Evolutionary conservation across 2,797 vertebrate genomes (phyloP), one percentile per base, ranked within the genome.

Genomic region (Natrix natrix): DNA sequence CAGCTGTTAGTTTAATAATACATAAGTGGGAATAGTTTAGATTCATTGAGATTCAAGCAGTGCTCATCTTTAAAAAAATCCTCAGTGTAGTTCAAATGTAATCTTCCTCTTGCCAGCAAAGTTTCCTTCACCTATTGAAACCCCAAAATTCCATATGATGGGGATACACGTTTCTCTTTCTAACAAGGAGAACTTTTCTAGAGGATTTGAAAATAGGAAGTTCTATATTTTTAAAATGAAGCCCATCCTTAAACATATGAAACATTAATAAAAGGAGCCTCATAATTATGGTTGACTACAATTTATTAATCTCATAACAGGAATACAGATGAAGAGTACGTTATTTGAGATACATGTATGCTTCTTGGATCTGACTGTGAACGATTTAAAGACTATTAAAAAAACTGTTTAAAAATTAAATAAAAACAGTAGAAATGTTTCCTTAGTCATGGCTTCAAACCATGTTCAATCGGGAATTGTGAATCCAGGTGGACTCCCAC

Each of bases 241-340:
- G 37, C 86, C 37, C 54, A 54, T 88, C 32, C 59, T 28, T 37
- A 86, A 43, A 86, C 56, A 16, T 89, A 20, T 60, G 55, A 91
- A 69, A 63, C 86, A 54, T 92, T 90, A 52, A 12, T 63, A 66
- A 16, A 86, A 92, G n/a, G 56, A 61, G 28, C n/a, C 63, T 86
- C 91, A 60, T 56, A 92, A 91, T 92, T 91, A 89, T 86, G 93
- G 86, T 91, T 78, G 63, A 61, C 61, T 87, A 74, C 90, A 37
- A 63, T 90, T 93, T 91, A 83, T 8, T 52, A 12, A 32, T 32
- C 16, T 74, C n/a, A 37, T 74, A 37, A 74, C 26, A 32, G 66
- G 37, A 74, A 74, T 74, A 74, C 14, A 74, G 6, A 74, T 37
- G 66, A 74, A 74, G 6, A 74, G 16, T 74, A 37, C 32, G 7